Conservation (phyloP, 1,140 invertebrate genomes). For the Drosophila kohkoa region DNA sequence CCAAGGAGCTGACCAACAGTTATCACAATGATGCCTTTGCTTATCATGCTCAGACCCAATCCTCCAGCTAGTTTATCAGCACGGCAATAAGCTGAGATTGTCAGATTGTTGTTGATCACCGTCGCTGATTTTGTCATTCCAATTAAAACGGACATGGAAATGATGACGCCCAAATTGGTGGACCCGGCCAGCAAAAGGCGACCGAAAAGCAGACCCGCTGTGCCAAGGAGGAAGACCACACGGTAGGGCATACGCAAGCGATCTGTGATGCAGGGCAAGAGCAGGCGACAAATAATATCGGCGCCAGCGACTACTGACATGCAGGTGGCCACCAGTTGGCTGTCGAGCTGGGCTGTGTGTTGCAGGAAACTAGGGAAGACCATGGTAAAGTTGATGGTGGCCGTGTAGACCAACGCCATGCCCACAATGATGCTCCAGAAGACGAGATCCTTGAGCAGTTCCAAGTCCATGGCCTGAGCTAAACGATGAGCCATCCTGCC, state of each 20-base stretch:
- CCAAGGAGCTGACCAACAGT: constrained; percentile 89
- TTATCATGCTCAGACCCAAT: constrained; percentile 90
- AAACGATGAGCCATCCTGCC: constrained; percentile 61
- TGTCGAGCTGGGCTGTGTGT: constrained; percentile 86
- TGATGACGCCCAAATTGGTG: constrained; percentile 53
- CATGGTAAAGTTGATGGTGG: constrained; percentile 89
- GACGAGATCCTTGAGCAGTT: constrained; percentile 86
- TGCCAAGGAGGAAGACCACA: constrained; percentile 86
- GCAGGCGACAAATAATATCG: constrained; percentile 88
- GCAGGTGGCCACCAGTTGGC: constrained; percentile 87
- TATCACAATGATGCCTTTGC: constrained; percentile 89
- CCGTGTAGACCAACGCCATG: constrained; percentile 88
- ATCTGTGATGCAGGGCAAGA: constrained; percentile 88
- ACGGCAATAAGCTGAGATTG: constrained; percentile 88
- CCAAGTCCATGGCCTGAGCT: constrained; percentile 86
- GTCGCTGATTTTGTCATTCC: constrained; percentile 85
- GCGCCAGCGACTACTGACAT: constrained; percentile 88
- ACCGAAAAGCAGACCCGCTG: constrained; percentile 69
- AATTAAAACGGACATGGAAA: constrained; percentile 67
- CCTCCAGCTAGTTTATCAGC: constrained; percentile 88
- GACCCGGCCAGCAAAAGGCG: constrained; percentile 66
- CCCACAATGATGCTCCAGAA: constrained; percentile 89
- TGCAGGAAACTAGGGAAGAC: constrained; percentile 89
- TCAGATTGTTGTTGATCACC: constrained; percentile 89
- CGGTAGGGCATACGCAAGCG: constrained; percentile 87